A percentile compares a stretch with the other conserved stretches of the same genome.
phyloP scores from a whole-genome alignment of 2,113 vertebrate species.

The Odobenus rosmarus region DNA sequence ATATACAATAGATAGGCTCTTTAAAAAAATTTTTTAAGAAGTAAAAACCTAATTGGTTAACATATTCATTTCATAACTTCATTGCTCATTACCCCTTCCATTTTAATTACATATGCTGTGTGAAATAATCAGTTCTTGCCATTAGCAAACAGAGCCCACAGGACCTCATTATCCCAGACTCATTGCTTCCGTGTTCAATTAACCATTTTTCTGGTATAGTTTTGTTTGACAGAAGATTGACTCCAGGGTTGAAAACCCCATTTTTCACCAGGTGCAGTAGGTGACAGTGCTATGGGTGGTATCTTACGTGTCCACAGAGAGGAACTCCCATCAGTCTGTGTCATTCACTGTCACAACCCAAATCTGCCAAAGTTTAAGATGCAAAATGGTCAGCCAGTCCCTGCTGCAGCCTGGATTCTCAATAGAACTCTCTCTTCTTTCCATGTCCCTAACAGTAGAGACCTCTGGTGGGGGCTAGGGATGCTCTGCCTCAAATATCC shows the following conservation, averaged over 20 bases:
- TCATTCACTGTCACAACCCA: not conserved
- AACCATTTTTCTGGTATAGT: not conserved
- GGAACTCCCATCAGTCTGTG: not conserved
- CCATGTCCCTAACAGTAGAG: not conserved
- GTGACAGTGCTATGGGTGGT: not conserved
- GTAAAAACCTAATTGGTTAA: slow-evolving; percentile 9
- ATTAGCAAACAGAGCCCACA: slow-evolving; percentile 1
- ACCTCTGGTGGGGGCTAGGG: not conserved
- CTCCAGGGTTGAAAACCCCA: not conserved
- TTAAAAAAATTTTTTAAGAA: not conserved
- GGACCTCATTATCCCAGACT: not conserved
- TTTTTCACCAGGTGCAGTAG: not conserved
- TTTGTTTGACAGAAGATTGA: not conserved
- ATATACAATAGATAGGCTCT: not conserved
- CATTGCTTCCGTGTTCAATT: not conserved
- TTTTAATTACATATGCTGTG: slow-evolving; percentile 19
- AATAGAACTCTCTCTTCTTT: not conserved
- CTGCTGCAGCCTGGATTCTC: not conserved
- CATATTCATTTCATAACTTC: slow-evolving; percentile 7
- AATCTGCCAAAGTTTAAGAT: not conserved
- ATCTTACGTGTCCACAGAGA: not conserved
- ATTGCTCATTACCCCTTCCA: slow-evolving; percentile 27
- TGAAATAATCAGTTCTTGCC: slow-evolving; percentile 43
- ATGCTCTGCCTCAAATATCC: not conserved
- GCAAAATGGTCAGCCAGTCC: not conserved